Percentiles rank a stretch among this genome's conserved stretches.
These are phyloP conservation scores for Argyra leucocephala DNA, from an alignment of 2,888 invertebrate genomes.

Conservation along the genomic window DNA sequence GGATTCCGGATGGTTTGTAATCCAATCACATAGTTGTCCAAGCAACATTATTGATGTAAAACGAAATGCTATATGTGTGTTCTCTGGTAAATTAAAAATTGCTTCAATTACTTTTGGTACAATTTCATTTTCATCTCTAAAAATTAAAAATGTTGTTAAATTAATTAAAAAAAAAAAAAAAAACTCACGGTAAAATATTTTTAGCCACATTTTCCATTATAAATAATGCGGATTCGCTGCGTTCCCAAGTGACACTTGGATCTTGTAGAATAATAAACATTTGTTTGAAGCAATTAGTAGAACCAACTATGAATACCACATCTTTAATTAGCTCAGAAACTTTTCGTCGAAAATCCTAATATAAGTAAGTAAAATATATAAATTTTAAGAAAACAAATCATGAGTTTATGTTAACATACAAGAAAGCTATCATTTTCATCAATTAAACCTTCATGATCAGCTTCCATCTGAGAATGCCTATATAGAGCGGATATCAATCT, in stretches of 20 bases:
- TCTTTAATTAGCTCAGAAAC: conserved; percentile 92
- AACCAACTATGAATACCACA: conserved; percentile 91
- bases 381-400: not conserved
- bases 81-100: conserved; percentile 72
- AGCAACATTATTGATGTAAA: conserved; percentile 79
- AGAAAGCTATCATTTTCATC: conserved; percentile 76
- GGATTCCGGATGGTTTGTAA: conserved; percentile 73
- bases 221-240: conserved; percentile 86
- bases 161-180: conserved; percentile 12
- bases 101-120: conserved; percentile 90
- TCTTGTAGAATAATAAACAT: conserved; percentile 71
- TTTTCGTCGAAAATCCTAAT: conserved; percentile 65
- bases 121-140: conserved; percentile 79
- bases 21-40: conserved; percentile 92
- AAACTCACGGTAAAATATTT: conserved; percentile 82
- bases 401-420: conserved; percentile 40
- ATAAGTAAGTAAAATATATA: conserved; percentile 3
- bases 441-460: conserved; percentile 79
- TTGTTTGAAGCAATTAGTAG: conserved; percentile 81
- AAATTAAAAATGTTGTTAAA: conserved; percentile 17
- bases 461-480: conserved; percentile 90
- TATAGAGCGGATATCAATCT: conserved; percentile 81
- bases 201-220: conserved; percentile 92
- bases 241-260: conserved; percentile 76
- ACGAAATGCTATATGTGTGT: conserved; percentile 76